Conservation (phyloP, 2,113 vertebrate species). For the Nothoprocta pentlandii region DNA sequence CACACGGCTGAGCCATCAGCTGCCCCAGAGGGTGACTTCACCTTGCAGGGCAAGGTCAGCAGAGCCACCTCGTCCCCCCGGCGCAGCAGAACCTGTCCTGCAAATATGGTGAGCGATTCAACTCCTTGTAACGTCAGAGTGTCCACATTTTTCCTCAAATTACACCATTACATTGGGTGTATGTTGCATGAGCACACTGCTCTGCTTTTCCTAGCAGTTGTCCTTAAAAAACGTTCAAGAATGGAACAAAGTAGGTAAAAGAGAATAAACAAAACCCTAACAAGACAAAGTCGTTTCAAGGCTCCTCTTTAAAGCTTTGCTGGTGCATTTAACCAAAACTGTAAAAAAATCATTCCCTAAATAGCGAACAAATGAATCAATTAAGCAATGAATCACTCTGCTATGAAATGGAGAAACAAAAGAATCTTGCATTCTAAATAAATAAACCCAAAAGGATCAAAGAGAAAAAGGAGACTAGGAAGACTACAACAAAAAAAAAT, state of each 20-base stretch:
- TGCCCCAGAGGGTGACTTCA: slow-evolving; percentile 29
- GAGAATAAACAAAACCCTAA: accelerated
- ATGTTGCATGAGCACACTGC: neutral
- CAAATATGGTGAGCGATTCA: neutral
- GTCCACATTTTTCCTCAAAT: neutral
- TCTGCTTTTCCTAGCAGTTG: neutral
- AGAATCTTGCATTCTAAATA: neutral
- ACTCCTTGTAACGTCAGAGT: neutral
- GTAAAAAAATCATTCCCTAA: neutral
- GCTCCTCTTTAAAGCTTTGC: neutral
- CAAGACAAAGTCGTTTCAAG: neutral
- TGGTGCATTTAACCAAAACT: neutral
- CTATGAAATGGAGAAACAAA: neutral
- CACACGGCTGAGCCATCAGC: neutral
- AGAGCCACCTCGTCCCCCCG: neutral
- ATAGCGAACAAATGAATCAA: neutral
- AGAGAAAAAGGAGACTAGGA: neutral
- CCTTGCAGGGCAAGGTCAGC: slow-evolving; percentile 30
- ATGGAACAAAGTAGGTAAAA: accelerated
- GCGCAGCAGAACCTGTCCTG: neutral
- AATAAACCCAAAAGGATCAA: neutral
- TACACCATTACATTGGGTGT: neutral
- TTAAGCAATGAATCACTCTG: neutral
- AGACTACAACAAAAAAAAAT: neutral
- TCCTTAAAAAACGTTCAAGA: neutral